Conservation (phyloP, 35 echinoderm and acorn worm genomes). For the Lytechinus pictus region DNA sequence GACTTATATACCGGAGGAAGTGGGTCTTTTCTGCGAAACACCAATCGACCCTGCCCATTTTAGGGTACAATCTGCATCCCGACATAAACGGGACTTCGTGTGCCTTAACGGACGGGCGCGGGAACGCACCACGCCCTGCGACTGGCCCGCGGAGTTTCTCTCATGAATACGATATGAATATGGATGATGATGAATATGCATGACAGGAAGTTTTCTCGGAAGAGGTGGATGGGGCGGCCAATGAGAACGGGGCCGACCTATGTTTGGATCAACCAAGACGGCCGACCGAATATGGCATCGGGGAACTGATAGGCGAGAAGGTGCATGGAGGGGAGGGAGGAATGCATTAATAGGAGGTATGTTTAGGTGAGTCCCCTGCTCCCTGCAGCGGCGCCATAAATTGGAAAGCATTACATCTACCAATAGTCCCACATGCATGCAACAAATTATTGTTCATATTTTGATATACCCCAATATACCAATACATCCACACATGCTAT, state of each 20-base stretch:
- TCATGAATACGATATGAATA: constrained; percentile 29
- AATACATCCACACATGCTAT: not conserved
- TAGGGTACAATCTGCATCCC: constrained; percentile 50
- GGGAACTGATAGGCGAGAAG: constrained; percentile 34
- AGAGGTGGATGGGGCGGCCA: constrained; percentile 19
- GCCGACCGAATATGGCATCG: constrained; percentile 49
- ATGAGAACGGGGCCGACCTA: constrained; percentile 22
- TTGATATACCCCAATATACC: not conserved
- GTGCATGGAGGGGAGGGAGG: constrained; percentile 32
- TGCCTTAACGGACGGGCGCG: constrained; percentile 21
- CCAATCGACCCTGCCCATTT: constrained; percentile 47
- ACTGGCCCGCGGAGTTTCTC: not conserved
- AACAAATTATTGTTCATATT: not conserved
- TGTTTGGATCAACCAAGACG: constrained; percentile 42
- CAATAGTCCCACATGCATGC: not conserved
- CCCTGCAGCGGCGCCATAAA: not conserved
- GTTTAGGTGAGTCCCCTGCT: not conserved
- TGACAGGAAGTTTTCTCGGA: constrained; percentile 9
- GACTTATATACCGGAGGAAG: not conserved
- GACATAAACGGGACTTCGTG: constrained; percentile 44
- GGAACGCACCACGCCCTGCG: not conserved
- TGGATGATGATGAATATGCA: constrained; percentile 27
- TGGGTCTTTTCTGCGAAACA: not conserved
- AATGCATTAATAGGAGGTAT: constrained; percentile 31
- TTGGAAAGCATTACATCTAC: not conserved